Conservation (phyloP, 2,797 vertebrate genomes). For the Mycteria americana region DNA sequence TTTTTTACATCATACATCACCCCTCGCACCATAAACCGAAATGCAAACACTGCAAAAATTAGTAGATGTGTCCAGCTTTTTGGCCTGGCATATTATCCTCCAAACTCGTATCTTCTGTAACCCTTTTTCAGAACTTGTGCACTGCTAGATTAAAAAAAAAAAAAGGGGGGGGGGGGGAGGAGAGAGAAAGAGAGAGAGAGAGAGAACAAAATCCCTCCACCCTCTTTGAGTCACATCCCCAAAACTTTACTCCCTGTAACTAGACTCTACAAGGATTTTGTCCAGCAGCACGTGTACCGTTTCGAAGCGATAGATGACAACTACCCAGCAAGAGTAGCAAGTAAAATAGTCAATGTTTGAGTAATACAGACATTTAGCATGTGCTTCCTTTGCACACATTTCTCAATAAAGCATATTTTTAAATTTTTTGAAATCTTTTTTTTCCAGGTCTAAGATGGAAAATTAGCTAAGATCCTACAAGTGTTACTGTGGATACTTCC, state of each 20-base stretch:
- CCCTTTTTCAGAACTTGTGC: neutral
- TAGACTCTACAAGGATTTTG: neutral
- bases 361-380: neutral
- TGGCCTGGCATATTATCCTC: neutral
- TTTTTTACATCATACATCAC: neutral
- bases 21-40: neutral
- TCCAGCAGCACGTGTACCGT: neutral
- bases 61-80: neutral
- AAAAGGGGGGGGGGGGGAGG: too few relatives aligned
- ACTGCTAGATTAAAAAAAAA: neutral
- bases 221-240: neutral
- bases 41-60: neutral
- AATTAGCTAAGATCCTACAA: neutral
- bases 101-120: neutral
- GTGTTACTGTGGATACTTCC: neutral
- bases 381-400: neutral
- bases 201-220: neutral
- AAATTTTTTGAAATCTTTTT: neutral
- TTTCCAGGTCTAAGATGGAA: neutral
- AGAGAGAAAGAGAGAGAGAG: too few relatives aligned
- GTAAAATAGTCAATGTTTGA: neutral
- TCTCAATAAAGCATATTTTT: neutral
- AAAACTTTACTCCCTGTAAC: neutral
- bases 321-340: neutral
- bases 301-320: neutral